Percentiles rank a stretch among this genome's conserved stretches.
These are phyloP conservation scores for Gallinago undulata DNA, from an alignment of 2,113 vertebrate genomes.

Conservation along the genomic window DNA sequence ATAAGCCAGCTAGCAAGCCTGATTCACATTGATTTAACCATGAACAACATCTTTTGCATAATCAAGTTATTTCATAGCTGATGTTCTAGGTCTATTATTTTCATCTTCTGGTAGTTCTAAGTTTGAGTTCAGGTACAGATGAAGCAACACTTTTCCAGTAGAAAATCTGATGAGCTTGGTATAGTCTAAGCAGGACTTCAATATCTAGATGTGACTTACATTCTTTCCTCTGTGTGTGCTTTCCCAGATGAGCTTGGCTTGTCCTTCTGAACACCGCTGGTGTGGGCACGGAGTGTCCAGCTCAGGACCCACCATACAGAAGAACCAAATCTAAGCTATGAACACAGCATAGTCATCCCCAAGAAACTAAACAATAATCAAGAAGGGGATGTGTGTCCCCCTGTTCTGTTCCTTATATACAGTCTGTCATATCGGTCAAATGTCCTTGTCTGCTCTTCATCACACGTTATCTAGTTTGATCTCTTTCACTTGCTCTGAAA, in stretches of 20 bases:
- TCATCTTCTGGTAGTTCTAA: background rate
- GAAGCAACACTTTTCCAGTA: background rate
- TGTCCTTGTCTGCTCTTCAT: background rate
- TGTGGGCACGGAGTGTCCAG: fast-evolving
- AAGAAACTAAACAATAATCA: background rate
- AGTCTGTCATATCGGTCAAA: background rate
- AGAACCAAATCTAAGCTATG: background rate
- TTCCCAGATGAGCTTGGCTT: background rate
- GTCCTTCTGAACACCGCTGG: background rate
- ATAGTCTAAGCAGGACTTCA: background rate
- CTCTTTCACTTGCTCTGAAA: background rate
- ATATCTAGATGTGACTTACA: background rate
- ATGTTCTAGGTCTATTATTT: background rate
- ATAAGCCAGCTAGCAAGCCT: background rate
- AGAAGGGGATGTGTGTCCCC: too few relatives aligned
- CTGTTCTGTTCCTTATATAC: background rate
- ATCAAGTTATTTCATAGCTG: background rate
- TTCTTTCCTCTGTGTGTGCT: background rate
- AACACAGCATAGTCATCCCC: background rate
- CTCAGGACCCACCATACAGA: background rate
- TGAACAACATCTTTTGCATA: background rate
- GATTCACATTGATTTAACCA: background rate
- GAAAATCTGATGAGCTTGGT: background rate
- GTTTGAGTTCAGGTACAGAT: background rate
- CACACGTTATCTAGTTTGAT: background rate